A percentile compares a stretch with the other conserved stretches of the same genome.
phyloP scores from a whole-genome alignment of 1,140 invertebrate species.

The Drosophila orena region DNA sequence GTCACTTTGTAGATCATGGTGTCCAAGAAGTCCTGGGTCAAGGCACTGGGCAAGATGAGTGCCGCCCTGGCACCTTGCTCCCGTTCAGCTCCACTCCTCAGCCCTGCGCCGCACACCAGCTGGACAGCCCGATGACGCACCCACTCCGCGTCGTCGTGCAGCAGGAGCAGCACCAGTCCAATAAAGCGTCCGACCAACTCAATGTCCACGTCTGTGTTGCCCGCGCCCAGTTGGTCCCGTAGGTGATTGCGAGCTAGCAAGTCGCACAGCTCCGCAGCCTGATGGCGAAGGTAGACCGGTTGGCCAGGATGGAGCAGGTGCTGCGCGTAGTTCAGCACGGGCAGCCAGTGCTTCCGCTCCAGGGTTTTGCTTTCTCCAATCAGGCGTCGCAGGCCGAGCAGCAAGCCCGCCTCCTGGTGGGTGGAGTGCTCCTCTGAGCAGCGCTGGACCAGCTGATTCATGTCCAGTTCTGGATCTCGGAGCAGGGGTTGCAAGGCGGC shows the following conservation, averaged over 20 bases:
- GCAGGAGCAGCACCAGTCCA: constrained; percentile 56
- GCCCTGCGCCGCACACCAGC: constrained; percentile 32
- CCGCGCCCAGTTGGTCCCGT: background rate
- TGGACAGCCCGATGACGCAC: constrained; percentile 60
- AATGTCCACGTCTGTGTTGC: background rate
- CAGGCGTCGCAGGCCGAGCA: constrained; percentile 29
- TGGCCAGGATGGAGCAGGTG: constrained; percentile 23
- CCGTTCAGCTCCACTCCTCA: background rate
- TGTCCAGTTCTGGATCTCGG: background rate
- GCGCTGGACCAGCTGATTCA: constrained; percentile 8
- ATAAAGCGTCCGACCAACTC: constrained; percentile 49
- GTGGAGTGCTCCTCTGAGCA: background rate
- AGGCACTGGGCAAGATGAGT: constrained; percentile 44
- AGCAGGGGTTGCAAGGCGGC: constrained; percentile 35
- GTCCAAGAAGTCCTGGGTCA: constrained; percentile 40
- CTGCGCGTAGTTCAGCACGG: constrained; percentile 32
- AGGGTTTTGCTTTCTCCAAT: background rate
- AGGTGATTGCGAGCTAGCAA: constrained; percentile 2
- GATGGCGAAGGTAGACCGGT: constrained; percentile 37
- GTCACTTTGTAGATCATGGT: background rate
- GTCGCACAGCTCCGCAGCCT: constrained; percentile 34
- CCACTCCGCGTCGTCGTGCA: constrained; percentile 72
- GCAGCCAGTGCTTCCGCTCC: constrained; percentile 6
- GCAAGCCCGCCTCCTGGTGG: constrained; percentile 44
- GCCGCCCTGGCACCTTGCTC: background rate